Evolutionary conservation across 2,113 vertebrate genomes (phyloP), one percentile per base, ranked within the genome.

Genomic region (Bostrychus sinensis): DNA sequence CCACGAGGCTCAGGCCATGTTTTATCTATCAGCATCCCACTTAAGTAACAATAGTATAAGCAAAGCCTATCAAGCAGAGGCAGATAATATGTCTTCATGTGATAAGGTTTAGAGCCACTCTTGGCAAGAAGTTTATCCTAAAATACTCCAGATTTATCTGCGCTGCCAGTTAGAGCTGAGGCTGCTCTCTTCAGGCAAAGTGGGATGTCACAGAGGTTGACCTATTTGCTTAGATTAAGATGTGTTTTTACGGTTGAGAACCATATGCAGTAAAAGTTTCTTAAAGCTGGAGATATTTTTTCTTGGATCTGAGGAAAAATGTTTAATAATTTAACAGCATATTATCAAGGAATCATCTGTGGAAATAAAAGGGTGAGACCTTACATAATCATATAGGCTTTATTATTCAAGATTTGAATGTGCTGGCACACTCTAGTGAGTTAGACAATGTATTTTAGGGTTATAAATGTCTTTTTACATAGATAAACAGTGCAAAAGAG

Each of bases 21-120:
- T 81, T 84, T 81, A 82, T 82, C 84, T 73, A 43, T 60, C 70
- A 77, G 57, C 73, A 77, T 80, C 77, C 72, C 59, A 78, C 78
- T 86, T 80, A 76, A 78, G 74, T 53, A 67, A 82, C 72, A 77
- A 68, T 45, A 57, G 39, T 36, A 61, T 51, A 75, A 63, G 41
- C 64, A 62, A 62, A 71, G 67, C 64, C 17, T 46, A 66, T 61
- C 50, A 11, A 42, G 50, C 55, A 41, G 1, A 17, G 45, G 41
- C 60, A 67, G 66, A 58, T 67, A 70, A 73, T 62, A 67, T 34
- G 59, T 73, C 55, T 57, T 61, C 13, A 20, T 63, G 45, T 42
- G 65, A 56, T 68, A 13, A 65, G 68, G 66, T 75, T 56, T 69
- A 57, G 68, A 62, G 42, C 53, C 19, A 51, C 26, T 14, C 45